These are phyloP conservation scores for Dioctria linearis DNA, from an alignment of 2,888 invertebrate genomes.

Conservation along the genomic window DNA sequence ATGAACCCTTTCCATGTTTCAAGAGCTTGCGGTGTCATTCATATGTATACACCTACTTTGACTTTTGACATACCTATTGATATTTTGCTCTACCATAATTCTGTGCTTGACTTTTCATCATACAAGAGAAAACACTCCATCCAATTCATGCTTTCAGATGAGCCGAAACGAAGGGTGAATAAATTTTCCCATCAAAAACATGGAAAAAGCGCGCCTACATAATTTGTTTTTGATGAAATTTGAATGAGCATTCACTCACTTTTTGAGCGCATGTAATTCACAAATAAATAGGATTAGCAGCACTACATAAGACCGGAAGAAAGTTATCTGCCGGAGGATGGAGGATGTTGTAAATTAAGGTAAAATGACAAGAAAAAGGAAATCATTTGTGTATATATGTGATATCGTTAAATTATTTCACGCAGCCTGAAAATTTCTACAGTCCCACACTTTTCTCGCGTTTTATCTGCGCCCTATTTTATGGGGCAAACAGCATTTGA, in stretches of 20 bases:
- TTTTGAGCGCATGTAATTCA: background rate
- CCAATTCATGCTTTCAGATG: background rate
- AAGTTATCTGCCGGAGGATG: background rate
- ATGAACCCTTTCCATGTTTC: too few species aligned
- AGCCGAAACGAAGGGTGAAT: conserved; percentile 29
- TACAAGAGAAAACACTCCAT: background rate
- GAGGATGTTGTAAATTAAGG: background rate
- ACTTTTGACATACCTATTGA: too few species aligned
- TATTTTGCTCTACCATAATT: background rate
- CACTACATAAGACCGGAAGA: background rate
- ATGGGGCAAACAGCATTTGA: background rate
- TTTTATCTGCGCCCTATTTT: background rate
- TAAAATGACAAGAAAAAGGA: too few species aligned
- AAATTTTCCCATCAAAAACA: conserved; percentile 12
- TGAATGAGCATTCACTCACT: background rate
- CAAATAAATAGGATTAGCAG: conserved; percentile 11
- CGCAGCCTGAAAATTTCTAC: too few species aligned
- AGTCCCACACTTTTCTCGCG: too few species aligned
- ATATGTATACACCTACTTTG: too few species aligned
- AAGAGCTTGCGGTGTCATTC: too few species aligned
- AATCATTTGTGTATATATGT: too few species aligned
- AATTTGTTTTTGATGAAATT: conserved; percentile 22
- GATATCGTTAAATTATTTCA: too few species aligned
- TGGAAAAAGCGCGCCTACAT: background rate
- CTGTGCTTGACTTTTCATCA: background rate